Conservation (phyloP, 2,888 invertebrate genomes). For the Agonopterix alstromeriana region DNA sequence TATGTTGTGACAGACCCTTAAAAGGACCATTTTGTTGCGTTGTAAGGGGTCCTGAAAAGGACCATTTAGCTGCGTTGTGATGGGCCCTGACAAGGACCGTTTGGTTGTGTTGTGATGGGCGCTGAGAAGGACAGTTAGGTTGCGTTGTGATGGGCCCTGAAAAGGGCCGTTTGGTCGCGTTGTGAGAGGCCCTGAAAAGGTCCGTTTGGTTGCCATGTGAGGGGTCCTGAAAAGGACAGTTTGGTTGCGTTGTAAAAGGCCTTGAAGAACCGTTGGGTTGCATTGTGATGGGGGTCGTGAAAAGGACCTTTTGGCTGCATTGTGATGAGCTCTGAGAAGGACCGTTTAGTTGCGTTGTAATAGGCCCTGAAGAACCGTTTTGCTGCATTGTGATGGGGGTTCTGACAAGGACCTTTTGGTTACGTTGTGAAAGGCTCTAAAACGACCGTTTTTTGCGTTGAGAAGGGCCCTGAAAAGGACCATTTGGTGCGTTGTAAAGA, state of each 20-base stretch:
- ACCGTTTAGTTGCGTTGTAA: too few species aligned
- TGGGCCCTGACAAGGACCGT: not conserved
- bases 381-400: not conserved
- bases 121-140: not conserved
- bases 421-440: not conserved
- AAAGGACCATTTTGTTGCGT: not conserved
- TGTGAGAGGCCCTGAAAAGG: not conserved
- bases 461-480: not conserved
- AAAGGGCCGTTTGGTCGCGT: not conserved
- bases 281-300: not conserved
- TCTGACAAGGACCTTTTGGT: not conserved
- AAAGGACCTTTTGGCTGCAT: too few species aligned
- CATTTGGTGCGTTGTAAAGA: not conserved
- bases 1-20: not conserved
- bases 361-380: too few species aligned
- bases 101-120: not conserved
- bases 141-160: not conserved
- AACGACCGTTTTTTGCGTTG: not conserved
- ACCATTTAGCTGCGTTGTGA: not conserved
- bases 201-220: not conserved
- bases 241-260: not conserved
- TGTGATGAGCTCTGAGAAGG: too few species aligned
- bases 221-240: not conserved
- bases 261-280: not conserved
- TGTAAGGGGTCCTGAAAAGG: not conserved